A percentile compares a stretch with the other conserved stretches of the same genome.
phyloP scores from a whole-genome alignment of 2,113 vertebrate genomes.

The Poeciliopsis occidentalis region DNA sequence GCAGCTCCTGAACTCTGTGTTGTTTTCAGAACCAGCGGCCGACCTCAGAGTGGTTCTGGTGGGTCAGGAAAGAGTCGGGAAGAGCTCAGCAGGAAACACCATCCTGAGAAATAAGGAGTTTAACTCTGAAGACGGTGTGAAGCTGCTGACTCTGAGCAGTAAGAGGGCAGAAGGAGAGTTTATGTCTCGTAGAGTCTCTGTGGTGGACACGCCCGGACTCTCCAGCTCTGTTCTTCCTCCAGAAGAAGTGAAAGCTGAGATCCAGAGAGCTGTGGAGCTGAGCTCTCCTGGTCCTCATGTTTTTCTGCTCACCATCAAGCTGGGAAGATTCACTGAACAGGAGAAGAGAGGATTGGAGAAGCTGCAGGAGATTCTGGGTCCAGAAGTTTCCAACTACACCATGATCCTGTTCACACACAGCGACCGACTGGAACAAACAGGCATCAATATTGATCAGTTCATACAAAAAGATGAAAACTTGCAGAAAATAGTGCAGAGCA shows the following conservation, averaged over 20 bases:
- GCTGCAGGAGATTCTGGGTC: conserved; percentile 1
- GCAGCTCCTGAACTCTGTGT: conserved; percentile 3
- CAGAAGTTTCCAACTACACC: conserved; percentile 3
- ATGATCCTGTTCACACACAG: conserved; percentile 28
- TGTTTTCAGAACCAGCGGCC: neutral
- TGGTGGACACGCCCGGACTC: conserved; percentile 21
- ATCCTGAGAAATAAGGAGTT: neutral
- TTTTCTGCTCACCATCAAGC: conserved; percentile 28
- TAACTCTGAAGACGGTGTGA: neutral
- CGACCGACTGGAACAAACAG: conserved; percentile 13
- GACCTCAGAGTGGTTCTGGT: conserved; percentile 26
- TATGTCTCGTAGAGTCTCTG: neutral
- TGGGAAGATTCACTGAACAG: conserved; percentile 19
- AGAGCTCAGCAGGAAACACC: neutral
- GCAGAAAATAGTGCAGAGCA: neutral
- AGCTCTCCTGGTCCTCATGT: conserved; percentile 20
- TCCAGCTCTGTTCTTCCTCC: neutral
- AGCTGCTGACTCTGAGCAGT: conserved; percentile 1
- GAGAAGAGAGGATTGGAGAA: neutral
- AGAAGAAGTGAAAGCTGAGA: neutral
- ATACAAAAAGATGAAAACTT: conserved; percentile 4
- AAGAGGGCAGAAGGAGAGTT: neutral
- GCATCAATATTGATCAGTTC: neutral
- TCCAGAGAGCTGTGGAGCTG: neutral
- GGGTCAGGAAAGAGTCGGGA: conserved; percentile 24